Evolutionary conservation across 2,888 invertebrate species (phyloP).

Genomic region (Aleiodes alternator): DNA sequence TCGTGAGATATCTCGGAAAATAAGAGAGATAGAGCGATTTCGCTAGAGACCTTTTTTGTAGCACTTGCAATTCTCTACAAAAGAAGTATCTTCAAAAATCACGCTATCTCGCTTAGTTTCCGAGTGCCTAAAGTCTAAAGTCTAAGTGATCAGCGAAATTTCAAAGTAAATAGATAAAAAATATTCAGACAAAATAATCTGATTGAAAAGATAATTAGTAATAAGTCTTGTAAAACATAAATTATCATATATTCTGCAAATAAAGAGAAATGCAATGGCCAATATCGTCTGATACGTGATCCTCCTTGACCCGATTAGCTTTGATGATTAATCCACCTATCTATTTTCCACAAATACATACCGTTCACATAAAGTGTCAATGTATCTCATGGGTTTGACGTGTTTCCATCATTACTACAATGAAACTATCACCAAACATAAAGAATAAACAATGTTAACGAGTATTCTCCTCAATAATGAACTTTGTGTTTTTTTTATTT

Average conservation of each 20-base stretch:
- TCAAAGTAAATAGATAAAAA: too few relatives aligned
- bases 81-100: too few relatives aligned
- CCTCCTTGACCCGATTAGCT: conserved; percentile 26
- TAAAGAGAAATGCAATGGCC: conserved; percentile 3
- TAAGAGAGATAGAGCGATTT: too few relatives aligned
- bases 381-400: background rate
- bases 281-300: conserved; percentile 20
- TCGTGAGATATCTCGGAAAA: too few relatives aligned
- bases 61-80: too few relatives aligned
- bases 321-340: conserved; percentile 28
- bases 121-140: too few relatives aligned
- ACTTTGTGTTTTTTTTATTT: background rate
- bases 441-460: background rate
- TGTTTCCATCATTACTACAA: conserved; percentile 14
- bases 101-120: too few relatives aligned
- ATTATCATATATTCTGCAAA: background rate
- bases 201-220: too few relatives aligned
- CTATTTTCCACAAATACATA: conserved; percentile 9
- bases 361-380: conserved; percentile 1
- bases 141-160: too few relatives aligned
- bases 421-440: background rate
- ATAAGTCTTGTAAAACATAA: background rate
- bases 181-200: too few relatives aligned
- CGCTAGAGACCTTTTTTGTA: too few relatives aligned
- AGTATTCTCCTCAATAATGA: background rate